Conservation (phyloP, 2,113 vertebrate species). For the Cavia porcellus region DNA sequence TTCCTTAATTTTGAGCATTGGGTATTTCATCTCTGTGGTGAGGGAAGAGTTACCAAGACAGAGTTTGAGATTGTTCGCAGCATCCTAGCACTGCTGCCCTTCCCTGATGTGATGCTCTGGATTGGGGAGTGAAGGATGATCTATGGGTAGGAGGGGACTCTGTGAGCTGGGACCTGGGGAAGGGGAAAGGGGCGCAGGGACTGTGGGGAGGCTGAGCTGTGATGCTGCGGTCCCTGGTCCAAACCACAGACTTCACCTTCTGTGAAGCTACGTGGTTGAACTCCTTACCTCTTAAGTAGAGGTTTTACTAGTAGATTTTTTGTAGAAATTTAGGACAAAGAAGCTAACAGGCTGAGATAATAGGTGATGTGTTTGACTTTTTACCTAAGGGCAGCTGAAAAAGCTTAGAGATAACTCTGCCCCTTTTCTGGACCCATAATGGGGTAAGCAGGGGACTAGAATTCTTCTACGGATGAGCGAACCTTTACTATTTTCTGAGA, state of each 20-base stretch:
- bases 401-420: neutral
- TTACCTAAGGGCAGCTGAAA: neutral
- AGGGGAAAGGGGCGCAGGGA: neutral
- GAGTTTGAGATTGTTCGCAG: neutral
- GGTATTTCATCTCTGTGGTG: too few species aligned
- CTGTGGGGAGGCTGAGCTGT: neutral
- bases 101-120: neutral
- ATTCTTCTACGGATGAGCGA: neutral
- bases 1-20: too few species aligned
- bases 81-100: neutral
- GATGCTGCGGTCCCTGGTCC: neutral
- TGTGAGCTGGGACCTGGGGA: too few species aligned
- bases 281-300: neutral
- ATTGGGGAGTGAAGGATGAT: neutral
- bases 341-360: neutral
- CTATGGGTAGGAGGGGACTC: neutral
- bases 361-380: neutral
- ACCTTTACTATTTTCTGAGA: slow-evolving; percentile 21
- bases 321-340: neutral
- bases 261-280: neutral
- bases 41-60: too few species aligned
- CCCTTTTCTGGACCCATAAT: neutral
- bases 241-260: neutral
- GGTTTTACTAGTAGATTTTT: slow-evolving; percentile 28
- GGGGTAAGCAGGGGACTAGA: slow-evolving; percentile 10